Evolutionary conservation across 2,888 invertebrate genomes (phyloP).

Genomic region (Encarsia formosa): DNA sequence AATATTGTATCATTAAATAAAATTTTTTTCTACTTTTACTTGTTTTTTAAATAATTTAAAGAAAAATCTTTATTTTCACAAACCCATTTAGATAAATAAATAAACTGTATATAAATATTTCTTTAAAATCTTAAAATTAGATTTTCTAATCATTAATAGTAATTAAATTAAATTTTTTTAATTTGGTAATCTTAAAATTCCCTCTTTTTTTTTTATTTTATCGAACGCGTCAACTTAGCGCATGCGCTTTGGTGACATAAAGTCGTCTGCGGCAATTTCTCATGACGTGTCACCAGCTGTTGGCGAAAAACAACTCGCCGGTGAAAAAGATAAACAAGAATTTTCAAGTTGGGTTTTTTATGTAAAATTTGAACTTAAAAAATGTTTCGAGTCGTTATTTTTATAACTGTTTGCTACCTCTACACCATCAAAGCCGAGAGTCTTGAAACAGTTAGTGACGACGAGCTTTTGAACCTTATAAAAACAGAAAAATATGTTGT

Average conservation of each 20-base stretch:
- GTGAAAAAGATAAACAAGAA: constrained; percentile 15
- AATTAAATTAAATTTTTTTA: no score
- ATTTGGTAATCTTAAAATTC: no score
- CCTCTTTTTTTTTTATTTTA: no score
- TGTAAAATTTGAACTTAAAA: background rate
- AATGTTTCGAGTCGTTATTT: constrained; percentile 21
- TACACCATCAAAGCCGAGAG: constrained; percentile 21
- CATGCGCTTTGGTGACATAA: background rate
- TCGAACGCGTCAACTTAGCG: no score
- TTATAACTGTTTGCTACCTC: constrained; percentile 7
- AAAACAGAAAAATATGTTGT: constrained; percentile 76
- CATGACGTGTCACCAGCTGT: constrained; percentile 23
- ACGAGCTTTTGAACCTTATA: constrained; percentile 73
- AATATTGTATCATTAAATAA: no score
- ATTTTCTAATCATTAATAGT: no score
- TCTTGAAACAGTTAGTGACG: constrained; percentile 69
- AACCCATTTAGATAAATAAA: no score
- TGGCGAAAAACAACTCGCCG: constrained; percentile 12
- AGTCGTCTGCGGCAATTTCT: background rate
- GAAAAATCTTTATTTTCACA: no score
- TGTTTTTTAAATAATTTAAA: no score
- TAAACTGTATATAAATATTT: no score
- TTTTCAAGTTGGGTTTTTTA: background rate
- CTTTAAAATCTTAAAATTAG: no score
- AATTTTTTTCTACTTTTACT: no score